A percentile compares a stretch with the other conserved stretches of the same genome.
phyloP scores from a whole-genome alignment of 2,888 invertebrate species.

The Xanthia icteritia region DNA sequence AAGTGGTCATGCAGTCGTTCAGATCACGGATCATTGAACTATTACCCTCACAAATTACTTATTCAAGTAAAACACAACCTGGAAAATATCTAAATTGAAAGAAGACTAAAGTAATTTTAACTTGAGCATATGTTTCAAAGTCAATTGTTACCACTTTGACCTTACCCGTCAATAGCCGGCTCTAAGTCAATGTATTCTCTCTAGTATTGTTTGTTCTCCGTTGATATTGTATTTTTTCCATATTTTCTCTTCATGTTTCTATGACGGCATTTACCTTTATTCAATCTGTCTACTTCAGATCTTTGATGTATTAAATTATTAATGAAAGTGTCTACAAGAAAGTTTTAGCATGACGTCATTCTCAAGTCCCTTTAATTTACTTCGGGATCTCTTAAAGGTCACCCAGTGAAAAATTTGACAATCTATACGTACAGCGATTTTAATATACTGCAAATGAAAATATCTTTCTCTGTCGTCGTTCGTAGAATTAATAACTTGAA shows the following conservation, averaged over 20 bases:
- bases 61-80: slow-evolving; percentile 23
- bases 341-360: slow-evolving; percentile 30
- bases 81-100: slow-evolving; percentile 25
- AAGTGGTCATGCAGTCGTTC: not conserved
- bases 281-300: slow-evolving; percentile 12
- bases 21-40: slow-evolving; percentile 1
- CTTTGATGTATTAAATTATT: slow-evolving; percentile 39
- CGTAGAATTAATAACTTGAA: slow-evolving; percentile 6
- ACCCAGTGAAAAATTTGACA: slow-evolving; percentile 17
- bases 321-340: slow-evolving; percentile 25
- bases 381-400: slow-evolving; percentile 32
- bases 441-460: slow-evolving; percentile 20
- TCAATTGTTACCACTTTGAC: slow-evolving; percentile 43
- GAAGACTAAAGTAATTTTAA: slow-evolving; percentile 34
- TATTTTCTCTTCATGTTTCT: slow-evolving; percentile 30
- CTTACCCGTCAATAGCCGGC: slow-evolving; percentile 46
- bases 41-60: not conserved
- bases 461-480: not conserved
- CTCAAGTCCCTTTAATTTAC: slow-evolving; percentile 22
- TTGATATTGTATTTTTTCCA: slow-evolving; percentile 47
- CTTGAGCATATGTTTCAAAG: slow-evolving; percentile 44
- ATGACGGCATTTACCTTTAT: slow-evolving; percentile 10
- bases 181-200: slow-evolving; percentile 55
- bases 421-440: slow-evolving; percentile 27
- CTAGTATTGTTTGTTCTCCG: slow-evolving; percentile 46